Base-by-base conservation (phyloP, 2,113 vertebrate species). In the Zapus hudsonius region DNA sequence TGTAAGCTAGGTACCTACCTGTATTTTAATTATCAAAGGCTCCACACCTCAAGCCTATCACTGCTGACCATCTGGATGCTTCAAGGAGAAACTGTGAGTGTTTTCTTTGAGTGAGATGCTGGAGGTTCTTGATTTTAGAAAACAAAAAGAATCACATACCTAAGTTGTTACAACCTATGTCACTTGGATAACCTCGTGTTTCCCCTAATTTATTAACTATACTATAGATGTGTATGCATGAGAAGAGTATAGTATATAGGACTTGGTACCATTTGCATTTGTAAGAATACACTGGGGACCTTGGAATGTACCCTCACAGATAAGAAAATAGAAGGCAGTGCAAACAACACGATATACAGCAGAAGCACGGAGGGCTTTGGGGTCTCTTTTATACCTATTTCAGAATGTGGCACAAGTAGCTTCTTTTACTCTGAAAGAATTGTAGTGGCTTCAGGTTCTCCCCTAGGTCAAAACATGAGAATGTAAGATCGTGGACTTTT, bases 341-440 rank as follows among this genome's bases (percentile, higher is more conserved):
- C 64, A 33, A 57, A 16, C 6, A 38, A 31, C 2, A 69, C 1
- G 0, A 0, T 1, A 5, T 19, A 0, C 3, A 52, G 7, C 4
- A 7, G 9, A 61, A 10, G 25, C 16, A 27, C 23, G 0, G 23
- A 29, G 15, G 38, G 7, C 12, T 20, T 61, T 64, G 15, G 17
- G 25, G 5, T 61, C 15, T 13, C 10, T 20, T n/a, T 82, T 59
- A 7, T 17, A 4, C 2, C 17, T 61, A 59, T 33, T 1, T 72
- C 33, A 47, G 10, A 69, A 64, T 42, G 11, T 19, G 15, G 25
- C 20, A 31, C n/a, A 59, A 12, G 12, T 47, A n/a, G n/a, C n/a
- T 72, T 15, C 23, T 38, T 70, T 38, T 20, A 27, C 8, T 15
- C 7, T 80, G 9, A 16, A 47, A 55, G 40, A 87, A 8, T 7